phyloP scores from a whole-genome alignment of 2,797 vertebrate genomes.

The Aphelocoma californica region DNA sequence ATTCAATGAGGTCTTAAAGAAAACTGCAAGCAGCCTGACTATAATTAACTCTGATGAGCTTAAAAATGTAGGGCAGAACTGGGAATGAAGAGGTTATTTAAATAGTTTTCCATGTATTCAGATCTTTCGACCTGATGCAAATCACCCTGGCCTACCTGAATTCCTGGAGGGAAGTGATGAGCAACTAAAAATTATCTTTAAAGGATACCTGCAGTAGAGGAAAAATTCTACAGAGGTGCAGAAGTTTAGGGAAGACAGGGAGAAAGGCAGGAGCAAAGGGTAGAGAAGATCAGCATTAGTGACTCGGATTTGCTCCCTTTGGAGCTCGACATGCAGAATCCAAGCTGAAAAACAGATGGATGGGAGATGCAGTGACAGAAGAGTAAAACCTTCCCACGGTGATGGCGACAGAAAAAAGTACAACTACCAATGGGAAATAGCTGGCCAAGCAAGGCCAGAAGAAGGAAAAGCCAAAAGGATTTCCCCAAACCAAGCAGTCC shows the following conservation, averaged over 20 bases:
- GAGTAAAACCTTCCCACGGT: background rate
- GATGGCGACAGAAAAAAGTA: background rate
- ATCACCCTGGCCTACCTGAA: background rate
- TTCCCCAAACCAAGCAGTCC: background rate
- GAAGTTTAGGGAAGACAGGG: background rate
- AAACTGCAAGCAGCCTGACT: background rate
- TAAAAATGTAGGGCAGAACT: slow-evolving; percentile 5
- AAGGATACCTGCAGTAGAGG: background rate
- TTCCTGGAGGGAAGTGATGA: background rate
- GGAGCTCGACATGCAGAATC: background rate
- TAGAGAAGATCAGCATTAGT: background rate
- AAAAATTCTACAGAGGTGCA: background rate
- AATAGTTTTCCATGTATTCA: slow-evolving; percentile 10
- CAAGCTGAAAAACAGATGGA: background rate
- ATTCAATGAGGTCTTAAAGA: background rate
- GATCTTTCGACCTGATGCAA: background rate
- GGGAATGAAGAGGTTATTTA: background rate
- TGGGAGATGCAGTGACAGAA: background rate
- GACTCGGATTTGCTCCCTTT: background rate
- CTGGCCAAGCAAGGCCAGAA: background rate
- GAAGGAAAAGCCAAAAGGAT: background rate
- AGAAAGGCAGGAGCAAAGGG: background rate
- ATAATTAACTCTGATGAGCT: background rate
- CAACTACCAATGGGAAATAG: background rate
- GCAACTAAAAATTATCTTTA: background rate